Percentiles rank a stretch among this genome's conserved stretches.
Evolutionary conservation across 2,113 vertebrate genomes (phyloP).

Genomic region (human): DNA sequence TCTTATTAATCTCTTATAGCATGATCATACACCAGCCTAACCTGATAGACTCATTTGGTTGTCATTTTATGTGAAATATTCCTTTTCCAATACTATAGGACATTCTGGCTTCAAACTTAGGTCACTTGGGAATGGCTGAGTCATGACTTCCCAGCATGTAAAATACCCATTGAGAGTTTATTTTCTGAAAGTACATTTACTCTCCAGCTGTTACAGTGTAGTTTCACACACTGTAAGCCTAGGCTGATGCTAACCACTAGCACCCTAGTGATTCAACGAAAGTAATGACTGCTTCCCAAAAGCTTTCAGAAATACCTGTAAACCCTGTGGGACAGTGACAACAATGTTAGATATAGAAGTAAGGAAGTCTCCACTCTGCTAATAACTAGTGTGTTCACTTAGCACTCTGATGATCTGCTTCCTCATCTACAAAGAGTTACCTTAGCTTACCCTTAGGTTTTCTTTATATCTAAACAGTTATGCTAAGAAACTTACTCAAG

Average conservation of each 20-base stretch:
- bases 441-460: not conserved
- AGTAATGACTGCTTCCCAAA: conserved; percentile 9
- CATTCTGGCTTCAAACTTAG: not conserved
- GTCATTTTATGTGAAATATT: conserved; percentile 31
- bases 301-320: conserved; percentile 20
- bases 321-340: not conserved
- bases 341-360: not conserved
- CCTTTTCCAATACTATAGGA: not conserved
- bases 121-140: conserved; percentile 41
- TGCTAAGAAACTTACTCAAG: not conserved
- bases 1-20: conserved; percentile 8
- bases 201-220: not conserved
- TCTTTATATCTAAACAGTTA: not conserved
- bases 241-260: conserved; percentile 4
- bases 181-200: conserved; percentile 48
- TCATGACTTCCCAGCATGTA: conserved; percentile 6
- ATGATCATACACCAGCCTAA: not conserved
- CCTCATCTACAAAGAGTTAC: conserved; percentile 16
- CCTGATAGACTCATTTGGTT: not conserved
- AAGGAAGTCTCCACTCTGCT: not conserved
- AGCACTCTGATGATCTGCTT: not conserved
- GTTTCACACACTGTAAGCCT: conserved; percentile 30
- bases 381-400: not conserved
- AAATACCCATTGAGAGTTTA: conserved; percentile 27
- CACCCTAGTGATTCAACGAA: conserved; percentile 18